Evolutionary conservation across 2,888 invertebrate genomes (phyloP), one percentile per base, ranked within the genome.

Genomic region (Gastrophysa polygoni): DNA sequence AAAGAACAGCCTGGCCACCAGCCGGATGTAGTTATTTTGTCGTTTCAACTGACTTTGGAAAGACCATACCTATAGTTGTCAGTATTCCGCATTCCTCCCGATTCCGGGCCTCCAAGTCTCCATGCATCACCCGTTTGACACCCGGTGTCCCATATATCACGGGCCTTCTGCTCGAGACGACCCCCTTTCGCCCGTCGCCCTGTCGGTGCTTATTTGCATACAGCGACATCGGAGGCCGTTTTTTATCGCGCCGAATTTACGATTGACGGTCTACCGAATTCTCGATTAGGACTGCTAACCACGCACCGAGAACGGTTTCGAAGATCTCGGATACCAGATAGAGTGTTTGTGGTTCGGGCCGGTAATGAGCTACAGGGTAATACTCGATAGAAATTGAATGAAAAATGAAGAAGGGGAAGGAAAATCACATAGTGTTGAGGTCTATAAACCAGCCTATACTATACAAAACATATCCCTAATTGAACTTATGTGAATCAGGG

Each of bases 111-210:
- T 56, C 32, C 48, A 71, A 72, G 69, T 70, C 78, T 79, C 82
- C 80, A 82, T 82, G 81, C 82, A 82, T 82, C 82, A 82, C 82
- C 75, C 81, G 77, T 79, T 80, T 82, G 82, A 82, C 82, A 82
- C 81, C 81, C 79, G 81, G 80, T 81, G 82, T 80, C 81, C 82
- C 81, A 82, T 82, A 82, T 82, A 82, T 82, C 82, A 82, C 82
- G 76, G 74, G 78, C 75, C 76, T 72, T 75, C 69, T 71, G 71
- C 63, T 68, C 65, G 60, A 57, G 55, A 32, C 64, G 49, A 57
- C 66, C 63, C 68, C 56, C 54, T 51, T 14, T 34, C 16, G 61
- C 57, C 57, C 66, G 59, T 68, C 59, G 64, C 67, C 32, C 48
- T 47, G 49, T 57, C 51, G 50, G 57, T 75, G 78, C 79, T 79